phyloP scores from a whole-genome alignment of 2,113 vertebrate species.

The Silurus meridionalis region DNA sequence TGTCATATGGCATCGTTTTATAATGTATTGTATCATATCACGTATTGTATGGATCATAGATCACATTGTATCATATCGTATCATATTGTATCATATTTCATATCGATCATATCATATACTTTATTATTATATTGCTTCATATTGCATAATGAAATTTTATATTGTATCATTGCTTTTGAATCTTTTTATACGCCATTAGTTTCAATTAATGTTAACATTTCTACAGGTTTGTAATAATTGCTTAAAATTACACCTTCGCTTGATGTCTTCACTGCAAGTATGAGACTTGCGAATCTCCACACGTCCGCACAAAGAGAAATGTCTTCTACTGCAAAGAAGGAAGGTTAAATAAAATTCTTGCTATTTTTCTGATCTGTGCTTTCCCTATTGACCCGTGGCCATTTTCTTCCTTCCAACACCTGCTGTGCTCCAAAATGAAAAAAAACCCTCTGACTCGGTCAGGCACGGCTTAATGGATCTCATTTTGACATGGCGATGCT shows the following conservation, averaged over 20 bases:
- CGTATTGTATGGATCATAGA: too few species aligned
- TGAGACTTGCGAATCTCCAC: background rate
- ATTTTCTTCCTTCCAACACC: constrained; percentile 58
- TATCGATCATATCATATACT: too few species aligned
- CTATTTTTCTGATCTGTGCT: constrained; percentile 16
- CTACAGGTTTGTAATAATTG: background rate
- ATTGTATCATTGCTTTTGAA: background rate
- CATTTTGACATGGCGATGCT: constrained; percentile 51
- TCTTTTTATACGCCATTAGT: too few species aligned
- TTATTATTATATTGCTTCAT: background rate
- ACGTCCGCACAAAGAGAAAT: background rate
- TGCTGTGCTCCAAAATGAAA: constrained; percentile 73
- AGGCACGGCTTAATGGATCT: constrained; percentile 55
- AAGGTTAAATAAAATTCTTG: constrained; percentile 18
- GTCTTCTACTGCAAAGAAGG: constrained; percentile 25
- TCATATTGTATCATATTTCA: background rate
- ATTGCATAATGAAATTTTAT: background rate
- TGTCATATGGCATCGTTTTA: background rate
- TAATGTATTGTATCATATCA: background rate
- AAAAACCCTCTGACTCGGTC: constrained; percentile 46
- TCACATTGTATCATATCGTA: background rate
- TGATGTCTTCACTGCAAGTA: background rate
- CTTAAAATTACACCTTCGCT: constrained; percentile 40
- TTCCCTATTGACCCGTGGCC: constrained; percentile 34
- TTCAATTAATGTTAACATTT: background rate